Percentiles rank a stretch among this genome's conserved stretches.
Conservation (phyloP, 2,113 vertebrate species). For the Fulica atra region DNA sequence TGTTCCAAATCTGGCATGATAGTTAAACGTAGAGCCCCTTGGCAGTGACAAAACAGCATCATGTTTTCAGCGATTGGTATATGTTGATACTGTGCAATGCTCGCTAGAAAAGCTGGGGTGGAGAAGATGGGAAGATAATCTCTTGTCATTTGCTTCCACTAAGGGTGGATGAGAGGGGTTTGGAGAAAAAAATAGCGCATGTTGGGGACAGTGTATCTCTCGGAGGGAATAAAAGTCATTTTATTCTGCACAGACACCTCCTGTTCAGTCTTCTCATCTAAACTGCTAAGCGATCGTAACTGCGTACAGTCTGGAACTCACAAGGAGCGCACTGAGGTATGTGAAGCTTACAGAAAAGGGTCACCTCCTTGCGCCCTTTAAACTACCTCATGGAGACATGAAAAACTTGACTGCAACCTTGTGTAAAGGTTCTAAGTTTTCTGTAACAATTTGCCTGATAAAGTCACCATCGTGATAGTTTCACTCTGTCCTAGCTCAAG, state of each 20-base stretch:
- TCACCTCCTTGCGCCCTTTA: background rate
- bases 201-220: background rate
- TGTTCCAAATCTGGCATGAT: background rate
- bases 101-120: background rate
- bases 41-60: background rate
- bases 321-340: background rate
- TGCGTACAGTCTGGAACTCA: background rate
- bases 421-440: background rate
- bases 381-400: background rate
- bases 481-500: background rate
- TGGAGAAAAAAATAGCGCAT: background rate
- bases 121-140: background rate
- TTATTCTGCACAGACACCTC: background rate
- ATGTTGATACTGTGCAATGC: background rate
- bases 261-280: background rate
- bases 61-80: background rate
- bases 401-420: background rate
- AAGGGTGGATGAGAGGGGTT: background rate
- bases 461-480: background rate
- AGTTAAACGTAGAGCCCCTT: background rate
- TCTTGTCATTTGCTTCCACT: background rate
- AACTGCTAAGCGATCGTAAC: rapidly evolving
- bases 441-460: background rate
- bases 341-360: background rate
- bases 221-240: background rate